phyloP scores from a whole-genome alignment of 2,113 vertebrate genomes.

The Cisticola juncidis region DNA sequence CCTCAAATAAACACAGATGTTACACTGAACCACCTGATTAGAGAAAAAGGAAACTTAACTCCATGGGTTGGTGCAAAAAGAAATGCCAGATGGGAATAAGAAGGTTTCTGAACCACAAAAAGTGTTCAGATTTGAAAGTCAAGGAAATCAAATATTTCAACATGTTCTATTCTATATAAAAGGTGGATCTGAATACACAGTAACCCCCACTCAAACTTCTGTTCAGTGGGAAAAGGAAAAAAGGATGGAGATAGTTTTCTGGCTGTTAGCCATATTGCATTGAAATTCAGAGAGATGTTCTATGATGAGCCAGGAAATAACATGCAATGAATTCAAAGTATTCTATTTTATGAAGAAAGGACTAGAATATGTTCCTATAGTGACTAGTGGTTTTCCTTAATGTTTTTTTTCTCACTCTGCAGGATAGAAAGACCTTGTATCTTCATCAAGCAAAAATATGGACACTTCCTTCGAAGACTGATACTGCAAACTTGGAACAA shows the following conservation, averaged over 20 bases:
- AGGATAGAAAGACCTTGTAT: neutral
- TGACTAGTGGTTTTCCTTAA: neutral
- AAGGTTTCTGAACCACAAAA: neutral
- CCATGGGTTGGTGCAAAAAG: neutral
- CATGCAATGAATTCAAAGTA: neutral
- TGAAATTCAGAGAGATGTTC: neutral
- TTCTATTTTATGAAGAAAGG: neutral
- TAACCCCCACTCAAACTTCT: neutral
- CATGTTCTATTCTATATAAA: neutral
- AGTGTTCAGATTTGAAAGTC: neutral
- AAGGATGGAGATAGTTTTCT: neutral
- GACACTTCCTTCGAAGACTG: neutral
- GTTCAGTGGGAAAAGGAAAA: neutral
- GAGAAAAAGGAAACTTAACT: neutral
- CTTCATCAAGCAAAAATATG: neutral
- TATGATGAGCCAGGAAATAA: neutral
- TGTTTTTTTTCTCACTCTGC: neutral
- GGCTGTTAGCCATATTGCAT: neutral
- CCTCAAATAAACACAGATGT: neutral
- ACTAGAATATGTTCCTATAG: neutral
- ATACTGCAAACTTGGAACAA: neutral
- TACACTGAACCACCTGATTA: neutral
- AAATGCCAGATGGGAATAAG: neutral
- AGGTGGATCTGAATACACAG: neutral
- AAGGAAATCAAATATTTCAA: neutral